Evolutionary conservation across 2,113 vertebrate genomes (phyloP).

Genomic region (Pyrgilauda ruficollis): DNA sequence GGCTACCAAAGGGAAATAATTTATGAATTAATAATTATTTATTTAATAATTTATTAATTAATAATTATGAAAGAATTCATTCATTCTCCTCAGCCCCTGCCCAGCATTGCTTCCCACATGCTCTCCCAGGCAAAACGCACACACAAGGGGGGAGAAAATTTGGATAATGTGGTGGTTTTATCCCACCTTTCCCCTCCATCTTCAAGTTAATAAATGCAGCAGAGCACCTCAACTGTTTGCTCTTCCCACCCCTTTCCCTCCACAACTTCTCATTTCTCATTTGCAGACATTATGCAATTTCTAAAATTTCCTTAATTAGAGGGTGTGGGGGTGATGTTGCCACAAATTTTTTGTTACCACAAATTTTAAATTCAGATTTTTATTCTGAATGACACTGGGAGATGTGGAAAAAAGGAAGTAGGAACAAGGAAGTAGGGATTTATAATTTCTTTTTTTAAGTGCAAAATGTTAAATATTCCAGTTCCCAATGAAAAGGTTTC

Average conservation of each 20-base stretch:
- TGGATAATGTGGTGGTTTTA: not conserved
- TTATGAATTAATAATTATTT: not conserved
- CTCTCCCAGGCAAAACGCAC: not conserved
- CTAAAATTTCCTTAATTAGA: not conserved
- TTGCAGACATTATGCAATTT: not conserved
- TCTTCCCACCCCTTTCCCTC: not conserved
- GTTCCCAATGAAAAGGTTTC: not conserved
- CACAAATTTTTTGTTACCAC: not conserved
- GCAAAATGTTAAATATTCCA: not conserved
- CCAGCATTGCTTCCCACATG: not conserved
- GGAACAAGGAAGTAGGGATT: not conserved
- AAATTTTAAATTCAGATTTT: not conserved
- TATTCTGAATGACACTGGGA: not conserved
- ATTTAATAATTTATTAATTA: too few relatives aligned
- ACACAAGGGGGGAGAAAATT: accelerated
- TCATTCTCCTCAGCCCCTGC: not conserved
- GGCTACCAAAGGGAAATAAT: not conserved
- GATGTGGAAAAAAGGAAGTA: not conserved
- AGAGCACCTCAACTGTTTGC: not conserved
- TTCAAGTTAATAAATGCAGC: not conserved
- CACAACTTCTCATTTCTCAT: not conserved
- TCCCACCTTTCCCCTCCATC: not conserved
- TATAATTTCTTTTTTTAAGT: not conserved
- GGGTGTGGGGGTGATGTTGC: too few relatives aligned
- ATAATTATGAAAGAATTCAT: not conserved